Evolutionary conservation across 2,113 vertebrate species (phyloP), one percentile per base, ranked within the genome.

Genomic region (Phocoena phocoena): DNA sequence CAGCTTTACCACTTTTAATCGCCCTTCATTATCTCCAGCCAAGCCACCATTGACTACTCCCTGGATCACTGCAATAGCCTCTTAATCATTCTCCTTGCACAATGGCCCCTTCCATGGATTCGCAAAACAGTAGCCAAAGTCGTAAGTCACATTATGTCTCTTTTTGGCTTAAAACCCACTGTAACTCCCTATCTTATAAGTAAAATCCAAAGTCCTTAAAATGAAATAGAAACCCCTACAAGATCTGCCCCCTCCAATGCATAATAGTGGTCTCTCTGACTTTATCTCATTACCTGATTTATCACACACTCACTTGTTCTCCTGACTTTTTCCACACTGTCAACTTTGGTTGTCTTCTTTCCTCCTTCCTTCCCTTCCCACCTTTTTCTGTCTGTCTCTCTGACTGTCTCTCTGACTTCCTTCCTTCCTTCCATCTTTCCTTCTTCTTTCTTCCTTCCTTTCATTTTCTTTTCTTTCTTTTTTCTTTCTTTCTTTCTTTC

Each of bases 401-500:
- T 44, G 31, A 21, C 28, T 77, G 28, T 9, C 36, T 36, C 36
- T 36, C 36, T 36, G 36, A 36, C 44, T 33, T 5, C 18, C 18
- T 79, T 2, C 47, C 31, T n/a, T 7, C 10, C 26, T 26, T 63
- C 62, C 4, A 0, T 63, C 26, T 1, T 0, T 63, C 5, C 44
- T 18, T 81, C 33, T 50, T 47, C 25, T 44, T 44, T 26, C 13
- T 15, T 50, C 31, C 26, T 44, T 44, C 44, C 41, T 44, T 44
- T 44, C 44, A 41, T 41, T 41, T 41, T 41, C 41, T 10, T 44
- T 85, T 3, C 28, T 28, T 76, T 47, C 41, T 44, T 74, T 26
- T 28, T 76, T 47, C 41, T 44, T 74, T 14, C 25, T 15, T 6
- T 55, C 8, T 3, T 92, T 18, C 25, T 15, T 6, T 55, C 8